These are phyloP conservation scores for Choreutis nemorana DNA, from an alignment of 2,888 invertebrate species.

Conservation along the genomic window DNA sequence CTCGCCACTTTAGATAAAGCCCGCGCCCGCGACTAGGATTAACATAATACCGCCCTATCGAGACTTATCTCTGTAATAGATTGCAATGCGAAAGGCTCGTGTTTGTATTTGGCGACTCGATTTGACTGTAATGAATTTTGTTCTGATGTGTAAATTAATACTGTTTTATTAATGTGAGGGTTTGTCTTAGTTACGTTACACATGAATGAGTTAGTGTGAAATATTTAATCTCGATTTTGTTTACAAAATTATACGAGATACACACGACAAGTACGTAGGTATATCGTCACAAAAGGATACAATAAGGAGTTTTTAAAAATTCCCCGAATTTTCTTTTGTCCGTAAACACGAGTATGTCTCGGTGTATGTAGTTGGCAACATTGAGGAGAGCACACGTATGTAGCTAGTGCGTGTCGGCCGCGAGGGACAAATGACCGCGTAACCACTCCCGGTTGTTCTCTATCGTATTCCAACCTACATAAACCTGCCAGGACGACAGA, in stretches of 20 bases:
- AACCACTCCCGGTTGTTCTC: slow-evolving; percentile 47
- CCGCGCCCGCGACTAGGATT: slow-evolving; percentile 45
- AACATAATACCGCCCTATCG: slow-evolving; percentile 54
- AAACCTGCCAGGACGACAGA: slow-evolving; percentile 34
- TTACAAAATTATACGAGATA: too few species aligned
- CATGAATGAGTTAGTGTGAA: slow-evolving; percentile 1
- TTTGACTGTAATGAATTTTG: slow-evolving; percentile 44
- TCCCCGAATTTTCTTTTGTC: too few species aligned
- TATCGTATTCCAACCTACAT: slow-evolving; percentile 33
- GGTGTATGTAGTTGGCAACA: too few species aligned
- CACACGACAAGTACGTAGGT: too few species aligned
- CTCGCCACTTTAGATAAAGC: slow-evolving; percentile 59
- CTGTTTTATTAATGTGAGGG: slow-evolving; percentile 20
- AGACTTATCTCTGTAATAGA: slow-evolving; percentile 57
- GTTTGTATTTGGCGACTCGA: slow-evolving; percentile 51
- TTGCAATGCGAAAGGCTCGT: slow-evolving; percentile 60
- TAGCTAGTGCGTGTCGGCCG: slow-evolving; percentile 38
- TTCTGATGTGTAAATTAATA: slow-evolving; percentile 42
- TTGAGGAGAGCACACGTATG: too few species aligned
- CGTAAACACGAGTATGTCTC: too few species aligned
- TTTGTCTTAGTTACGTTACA: too few species aligned
- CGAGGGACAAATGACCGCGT: slow-evolving; percentile 49
- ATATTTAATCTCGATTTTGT: too few species aligned
- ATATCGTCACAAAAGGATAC: too few species aligned
- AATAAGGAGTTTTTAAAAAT: too few species aligned